Evolutionary conservation across 2,888 invertebrate genomes (phyloP).

Genomic region (Dynastes maya): DNA sequence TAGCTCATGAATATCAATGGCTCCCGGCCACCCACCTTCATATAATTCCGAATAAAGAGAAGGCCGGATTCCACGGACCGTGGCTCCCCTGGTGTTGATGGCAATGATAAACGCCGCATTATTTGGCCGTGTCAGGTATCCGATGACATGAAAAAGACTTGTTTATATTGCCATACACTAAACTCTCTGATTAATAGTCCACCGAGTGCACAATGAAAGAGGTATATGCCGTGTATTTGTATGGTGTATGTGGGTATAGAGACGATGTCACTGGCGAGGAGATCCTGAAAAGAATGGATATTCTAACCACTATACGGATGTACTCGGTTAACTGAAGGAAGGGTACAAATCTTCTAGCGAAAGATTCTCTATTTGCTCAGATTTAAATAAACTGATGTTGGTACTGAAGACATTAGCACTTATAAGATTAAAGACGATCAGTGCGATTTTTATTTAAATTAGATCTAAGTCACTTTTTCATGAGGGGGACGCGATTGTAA

Average conservation of each 20-base stretch:
- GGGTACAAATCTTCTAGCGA: too few species aligned
- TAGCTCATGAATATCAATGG: constrained; percentile 53
- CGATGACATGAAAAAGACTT: constrained; percentile 73
- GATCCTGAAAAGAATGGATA: constrained; percentile 9
- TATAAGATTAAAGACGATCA: too few species aligned
- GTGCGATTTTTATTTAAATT: too few species aligned
- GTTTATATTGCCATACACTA: constrained; percentile 71
- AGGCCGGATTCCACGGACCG: constrained; percentile 57
- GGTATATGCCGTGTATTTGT: constrained; percentile 1
- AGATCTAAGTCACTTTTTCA: too few species aligned
- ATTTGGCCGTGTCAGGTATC: constrained; percentile 70
- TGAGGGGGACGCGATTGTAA: too few species aligned
- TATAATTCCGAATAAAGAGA: constrained; percentile 55
- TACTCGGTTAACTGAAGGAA: too few species aligned
- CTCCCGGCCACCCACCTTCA: constrained; percentile 64
- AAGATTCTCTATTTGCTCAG: too few species aligned
- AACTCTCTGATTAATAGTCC: constrained; percentile 69
- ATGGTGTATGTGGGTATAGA: neutral
- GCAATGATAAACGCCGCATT: constrained; percentile 71
- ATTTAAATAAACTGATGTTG: too few species aligned
- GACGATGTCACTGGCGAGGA: constrained; percentile 48
- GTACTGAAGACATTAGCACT: too few species aligned
- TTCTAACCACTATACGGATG: too few species aligned
- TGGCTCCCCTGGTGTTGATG: constrained; percentile 70
- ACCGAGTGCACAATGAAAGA: constrained; percentile 62